Evolutionary conservation across 2,113 vertebrate genomes (phyloP).

Genomic region (Bothrops jararaca): DNA sequence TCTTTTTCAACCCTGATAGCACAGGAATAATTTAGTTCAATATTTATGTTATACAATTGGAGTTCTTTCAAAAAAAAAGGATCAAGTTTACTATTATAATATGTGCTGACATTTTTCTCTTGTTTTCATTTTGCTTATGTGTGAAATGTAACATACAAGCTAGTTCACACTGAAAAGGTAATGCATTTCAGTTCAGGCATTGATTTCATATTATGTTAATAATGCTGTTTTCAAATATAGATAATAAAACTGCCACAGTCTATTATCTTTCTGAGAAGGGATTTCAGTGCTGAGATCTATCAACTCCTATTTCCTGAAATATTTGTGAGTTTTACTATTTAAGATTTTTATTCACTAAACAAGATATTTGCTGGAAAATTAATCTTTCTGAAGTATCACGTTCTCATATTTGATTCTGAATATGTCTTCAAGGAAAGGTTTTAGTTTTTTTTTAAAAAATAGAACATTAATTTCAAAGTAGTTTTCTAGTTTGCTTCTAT

Average conservation of each 20-base stretch:
- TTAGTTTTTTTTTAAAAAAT: conserved; percentile 33
- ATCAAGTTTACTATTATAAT: background rate
- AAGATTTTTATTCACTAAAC: conserved; percentile 34
- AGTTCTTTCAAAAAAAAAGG: background rate
- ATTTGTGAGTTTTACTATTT: conserved; percentile 19
- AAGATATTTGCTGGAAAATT: conserved; percentile 49
- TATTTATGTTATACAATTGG: background rate
- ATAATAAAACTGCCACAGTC: background rate
- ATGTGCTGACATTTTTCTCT: background rate
- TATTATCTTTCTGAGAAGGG: background rate
- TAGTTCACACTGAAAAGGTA: background rate
- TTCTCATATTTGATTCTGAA: conserved; percentile 37
- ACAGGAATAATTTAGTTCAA: background rate
- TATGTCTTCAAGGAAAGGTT: conserved; percentile 46
- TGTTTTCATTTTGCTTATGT: background rate
- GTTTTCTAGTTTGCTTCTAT: background rate
- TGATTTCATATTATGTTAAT: background rate
- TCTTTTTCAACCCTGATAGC: background rate
- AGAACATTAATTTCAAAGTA: background rate
- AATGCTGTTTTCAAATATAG: background rate
- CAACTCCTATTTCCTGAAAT: conserved; percentile 20
- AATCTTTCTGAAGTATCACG: conserved; percentile 14
- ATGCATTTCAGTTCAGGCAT: background rate
- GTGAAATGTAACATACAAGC: background rate
- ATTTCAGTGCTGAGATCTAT: background rate